Base-by-base conservation (phyloP, 2,113 vertebrate species). In the Chloropsis hardwickii region DNA sequence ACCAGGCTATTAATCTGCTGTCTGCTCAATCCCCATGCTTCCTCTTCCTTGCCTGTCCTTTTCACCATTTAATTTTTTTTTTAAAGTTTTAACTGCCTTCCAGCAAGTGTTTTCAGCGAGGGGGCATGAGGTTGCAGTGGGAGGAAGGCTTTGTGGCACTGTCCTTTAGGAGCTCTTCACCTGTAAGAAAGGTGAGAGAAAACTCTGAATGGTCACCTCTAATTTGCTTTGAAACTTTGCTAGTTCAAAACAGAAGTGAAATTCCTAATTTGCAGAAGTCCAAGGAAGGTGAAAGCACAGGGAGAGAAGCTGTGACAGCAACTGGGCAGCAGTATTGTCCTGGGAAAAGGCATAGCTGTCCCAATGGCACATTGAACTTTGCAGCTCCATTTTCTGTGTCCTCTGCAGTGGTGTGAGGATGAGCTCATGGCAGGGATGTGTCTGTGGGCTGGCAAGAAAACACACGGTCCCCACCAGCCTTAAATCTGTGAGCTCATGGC, bases 1-100 rank as follows among this genome's bases (percentile, higher is more conserved):
- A 95, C 96, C 57, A 95, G 86, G 91, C 96, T 96, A 95, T 96
- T 97, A 97, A 97, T 97, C 96, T 96, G 77, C 95, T 94, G 93
- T 95, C 97, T 97, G 27, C 94, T 96, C 90, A 90, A 54, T 97
- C 95, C 88, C 81, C 66, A 87, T 82, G 88, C 51, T 88, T 93
- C 69, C 45, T 13, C 24, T 95, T 96, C 25, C 58, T 95, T 92
- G 81, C 79, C 69, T 40, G 48, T 87, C 56, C 86, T 91, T 95
- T 95, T 86, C 40, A 62, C 4, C 2, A 29, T 54, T 77, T 62
- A 12, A 20, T 76, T 88, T 57, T 64, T 39, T 51, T 45, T 58
- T 28, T 37, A 17, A 54, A 73, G 56, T 84, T 94, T 74, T 42
- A 74, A 10, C 57, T 93, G 58, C 70, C 70, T 97, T 95, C 37